Percentiles rank a stretch among this genome's conserved stretches.
Conservation (phyloP, 1,140 invertebrate genomes). For the Parapsyche elsis region DNA sequence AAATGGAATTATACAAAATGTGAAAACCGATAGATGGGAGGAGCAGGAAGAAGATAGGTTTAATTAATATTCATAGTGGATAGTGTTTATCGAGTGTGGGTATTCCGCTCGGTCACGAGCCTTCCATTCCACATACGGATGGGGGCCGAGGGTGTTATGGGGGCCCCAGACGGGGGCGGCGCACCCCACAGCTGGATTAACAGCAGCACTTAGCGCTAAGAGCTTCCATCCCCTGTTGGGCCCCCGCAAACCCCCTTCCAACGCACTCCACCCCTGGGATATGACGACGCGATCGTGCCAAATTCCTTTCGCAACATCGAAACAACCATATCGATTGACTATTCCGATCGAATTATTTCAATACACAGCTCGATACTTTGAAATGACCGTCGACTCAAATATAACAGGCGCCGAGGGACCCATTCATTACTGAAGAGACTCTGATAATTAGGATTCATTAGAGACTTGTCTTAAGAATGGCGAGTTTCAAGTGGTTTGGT, state of each 20-base stretch:
- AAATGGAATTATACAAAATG: too few relatives aligned
- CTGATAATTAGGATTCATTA: too few relatives aligned
- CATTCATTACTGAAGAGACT: too few relatives aligned
- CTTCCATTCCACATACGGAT: slow-evolving; percentile 31
- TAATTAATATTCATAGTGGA: not conserved
- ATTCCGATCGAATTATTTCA: too few relatives aligned
- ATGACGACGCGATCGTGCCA: not conserved
- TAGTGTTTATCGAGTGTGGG: slow-evolving; percentile 18
- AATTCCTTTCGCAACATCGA: not conserved
- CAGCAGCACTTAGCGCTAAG: slow-evolving; percentile 57
- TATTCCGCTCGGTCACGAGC: slow-evolving; percentile 30
- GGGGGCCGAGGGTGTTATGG: not conserved
- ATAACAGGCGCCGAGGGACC: too few relatives aligned
- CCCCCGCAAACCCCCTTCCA: not conserved
- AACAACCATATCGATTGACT: too few relatives aligned
- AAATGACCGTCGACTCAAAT: too few relatives aligned
- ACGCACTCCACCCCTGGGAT: slow-evolving; percentile 24
- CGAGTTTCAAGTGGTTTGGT: too few relatives aligned
- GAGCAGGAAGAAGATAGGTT: not conserved
- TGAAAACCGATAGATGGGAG: too few relatives aligned
- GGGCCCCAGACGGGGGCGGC: not conserved
- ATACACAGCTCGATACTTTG: too few relatives aligned
- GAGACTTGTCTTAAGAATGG: too few relatives aligned
- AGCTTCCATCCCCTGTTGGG: slow-evolving; percentile 38
- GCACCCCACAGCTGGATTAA: slow-evolving; percentile 52